Conservation (phyloP, 2,797 vertebrate species). For the Pipistrellus pygmaeus region DNA sequence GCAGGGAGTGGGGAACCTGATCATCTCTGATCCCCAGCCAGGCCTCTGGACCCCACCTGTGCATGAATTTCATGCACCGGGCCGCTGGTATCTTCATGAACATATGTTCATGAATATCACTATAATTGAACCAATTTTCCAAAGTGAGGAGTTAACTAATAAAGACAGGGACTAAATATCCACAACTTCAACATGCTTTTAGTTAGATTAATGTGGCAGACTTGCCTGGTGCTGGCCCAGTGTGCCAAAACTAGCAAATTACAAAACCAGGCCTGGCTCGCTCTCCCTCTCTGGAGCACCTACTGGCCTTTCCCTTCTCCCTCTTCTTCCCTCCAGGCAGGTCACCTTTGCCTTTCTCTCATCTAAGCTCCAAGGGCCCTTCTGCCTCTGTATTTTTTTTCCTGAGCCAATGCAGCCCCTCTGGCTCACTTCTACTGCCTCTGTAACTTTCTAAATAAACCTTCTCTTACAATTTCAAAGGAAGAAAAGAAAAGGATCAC, state of each 20-base stretch:
- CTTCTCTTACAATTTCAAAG: background rate
- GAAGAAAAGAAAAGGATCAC: background rate
- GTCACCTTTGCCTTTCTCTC: background rate
- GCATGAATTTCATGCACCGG: too few relatives aligned
- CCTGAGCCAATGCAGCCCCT: background rate
- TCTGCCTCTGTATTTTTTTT: background rate
- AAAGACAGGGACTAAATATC: constrained; percentile 24
- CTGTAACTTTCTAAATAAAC: background rate
- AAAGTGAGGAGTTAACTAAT: background rate
- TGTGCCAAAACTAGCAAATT: background rate
- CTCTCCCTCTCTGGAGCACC: background rate
- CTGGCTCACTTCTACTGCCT: background rate
- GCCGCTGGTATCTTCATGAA: too few relatives aligned
- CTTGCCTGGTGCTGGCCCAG: background rate
- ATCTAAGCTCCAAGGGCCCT: background rate
- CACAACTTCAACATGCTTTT: background rate
- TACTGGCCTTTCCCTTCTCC: background rate
- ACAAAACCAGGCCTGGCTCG: background rate
- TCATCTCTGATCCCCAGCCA: too few relatives aligned
- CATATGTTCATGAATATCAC: background rate
- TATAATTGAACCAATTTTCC: constrained; percentile 16
- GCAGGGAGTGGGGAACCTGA: too few relatives aligned
- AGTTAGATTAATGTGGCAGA: background rate
- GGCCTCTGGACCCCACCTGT: too few relatives aligned
- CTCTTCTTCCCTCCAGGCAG: too few relatives aligned